These are phyloP conservation scores for Heliconius charithonia DNA, from an alignment of 2,888 invertebrate species.

Conservation along the genomic window DNA sequence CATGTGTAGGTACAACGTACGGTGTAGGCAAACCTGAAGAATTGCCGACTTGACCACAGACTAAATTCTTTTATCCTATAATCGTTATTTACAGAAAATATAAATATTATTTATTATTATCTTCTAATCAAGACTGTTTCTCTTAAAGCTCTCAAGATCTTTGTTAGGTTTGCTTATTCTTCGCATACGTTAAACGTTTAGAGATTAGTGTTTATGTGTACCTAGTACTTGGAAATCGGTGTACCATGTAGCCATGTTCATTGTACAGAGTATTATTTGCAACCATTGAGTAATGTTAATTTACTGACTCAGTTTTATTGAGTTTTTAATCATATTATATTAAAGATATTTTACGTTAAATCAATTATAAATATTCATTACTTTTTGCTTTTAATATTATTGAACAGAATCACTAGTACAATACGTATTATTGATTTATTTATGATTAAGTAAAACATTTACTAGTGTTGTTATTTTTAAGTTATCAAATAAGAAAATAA, in stretches of 20 bases:
- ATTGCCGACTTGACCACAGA: not conserved
- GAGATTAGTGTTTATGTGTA: constrained; percentile 7
- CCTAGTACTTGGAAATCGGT: constrained; percentile 26
- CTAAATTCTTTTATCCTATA: not conserved
- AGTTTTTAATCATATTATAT: not conserved
- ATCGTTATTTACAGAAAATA: not conserved
- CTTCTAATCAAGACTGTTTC: constrained; percentile 14
- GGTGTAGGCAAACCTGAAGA: not conserved
- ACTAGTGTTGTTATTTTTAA: not conserved
- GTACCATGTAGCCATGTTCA: constrained; percentile 22
- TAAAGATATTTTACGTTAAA: not conserved
- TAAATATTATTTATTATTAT: not conserved
- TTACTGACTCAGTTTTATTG: constrained; percentile 20
- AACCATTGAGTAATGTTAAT: not conserved
- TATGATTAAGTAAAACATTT: not conserved
- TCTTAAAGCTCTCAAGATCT: constrained; percentile 2
- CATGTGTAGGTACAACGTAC: constrained; percentile 11
- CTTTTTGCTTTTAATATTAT: constrained; percentile 5
- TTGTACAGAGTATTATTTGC: constrained; percentile 14
- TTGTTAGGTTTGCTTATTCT: constrained; percentile 19
- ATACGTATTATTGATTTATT: not conserved
- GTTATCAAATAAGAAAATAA: not conserved
- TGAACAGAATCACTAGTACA: not conserved
- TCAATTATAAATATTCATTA: not conserved
- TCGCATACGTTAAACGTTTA: not conserved